Evolutionary conservation across 1,140 invertebrate species (phyloP), one percentile per base, ranked within the genome.

Genomic region (Aporrectodea caliginosa): DNA sequence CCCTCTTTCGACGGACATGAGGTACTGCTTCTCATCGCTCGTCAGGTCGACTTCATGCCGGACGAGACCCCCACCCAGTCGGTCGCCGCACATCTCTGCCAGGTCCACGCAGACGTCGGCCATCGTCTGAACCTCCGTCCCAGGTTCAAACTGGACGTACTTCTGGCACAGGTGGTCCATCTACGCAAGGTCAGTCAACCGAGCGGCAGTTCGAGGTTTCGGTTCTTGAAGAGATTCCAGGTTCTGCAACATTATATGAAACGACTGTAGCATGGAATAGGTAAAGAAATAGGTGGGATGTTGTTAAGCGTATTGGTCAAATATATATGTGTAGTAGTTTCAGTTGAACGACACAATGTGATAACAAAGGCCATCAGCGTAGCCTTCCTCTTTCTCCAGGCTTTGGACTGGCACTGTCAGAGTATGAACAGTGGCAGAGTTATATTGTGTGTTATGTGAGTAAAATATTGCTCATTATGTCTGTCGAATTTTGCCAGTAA

Each of bases 111-210:
- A 83, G 1, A 83, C 80, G 68, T 86, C 84, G 58, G 84, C 83
- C 82, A 86, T 85, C 22, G 82, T 80, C 30, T 80, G 78, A 69
- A 82, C 80, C 81, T 84, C 87, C 82, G 84, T 84, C 35, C 84
- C 16, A 1, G 58, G 69, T 35, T 86, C 83, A 78, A 84, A 82
- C 43, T 58, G 43, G 43, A 58, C 43, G 83, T 88, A 88, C 79
- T 85, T 81, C 76, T 84, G 84, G 82, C 87, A 87, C 16, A 88
- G 84, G 78, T 87, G 85, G 83, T 88, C 85, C 87, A 88, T 88
- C 69, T 43, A 83, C 27, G n/a, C 73, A 31, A 22, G 1, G 33
- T 32, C 73, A 27, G 1, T 27, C 1, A 31, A 31, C 1, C 73
- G 29, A 32, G 29, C 2, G n/a, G 73, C n/a, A 29, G 22, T 32